Evolutionary conservation across 92 coral and sea anemone species (phyloP).

Genomic region (Phenganax marumi): DNA sequence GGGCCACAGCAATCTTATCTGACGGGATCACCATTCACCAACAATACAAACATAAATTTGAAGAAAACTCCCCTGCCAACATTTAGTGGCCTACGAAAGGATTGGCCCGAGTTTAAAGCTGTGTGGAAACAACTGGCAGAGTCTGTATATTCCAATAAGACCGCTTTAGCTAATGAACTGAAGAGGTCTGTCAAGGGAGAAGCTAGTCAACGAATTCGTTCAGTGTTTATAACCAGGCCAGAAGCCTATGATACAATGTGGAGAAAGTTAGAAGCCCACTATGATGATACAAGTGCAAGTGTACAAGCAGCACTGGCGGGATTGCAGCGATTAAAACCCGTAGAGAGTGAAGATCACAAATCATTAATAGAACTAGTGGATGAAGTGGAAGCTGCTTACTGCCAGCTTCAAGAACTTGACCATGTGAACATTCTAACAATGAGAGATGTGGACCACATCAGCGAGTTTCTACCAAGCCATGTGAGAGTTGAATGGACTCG

Average conservation of each 20-base stretch:
- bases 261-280: slow-evolving; percentile 56
- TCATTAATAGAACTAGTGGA: slow-evolving; percentile 58
- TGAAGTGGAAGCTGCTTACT: slow-evolving; percentile 59
- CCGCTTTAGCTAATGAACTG: slow-evolving; percentile 58
- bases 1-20: not conserved
- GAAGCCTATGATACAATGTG: slow-evolving; percentile 68
- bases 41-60: not conserved
- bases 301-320: slow-evolving; percentile 65
- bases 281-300: slow-evolving; percentile 61
- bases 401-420: slow-evolving; percentile 56
- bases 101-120: slow-evolving; percentile 56
- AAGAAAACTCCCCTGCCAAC: slow-evolving; percentile 62
- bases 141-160: slow-evolving; percentile 41
- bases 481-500: slow-evolving; percentile 58
- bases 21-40: not conserved
- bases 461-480: slow-evolving; percentile 55
- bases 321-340: slow-evolving; percentile 53
- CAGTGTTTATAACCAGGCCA: slow-evolving; percentile 66
- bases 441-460: slow-evolving; percentile 58
- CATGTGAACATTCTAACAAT: slow-evolving; percentile 51
- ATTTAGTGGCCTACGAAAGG: slow-evolving; percentile 52
- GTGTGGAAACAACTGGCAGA: slow-evolving; percentile 67
- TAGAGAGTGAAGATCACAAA: slow-evolving; percentile 50
- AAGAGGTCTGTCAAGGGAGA: slow-evolving; percentile 61
- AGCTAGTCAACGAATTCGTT: slow-evolving; percentile 51